Evolutionary conservation across 2,113 vertebrate genomes (phyloP), one percentile per base, ranked within the genome.

Genomic region (Chaenocephalus aceratus): DNA sequence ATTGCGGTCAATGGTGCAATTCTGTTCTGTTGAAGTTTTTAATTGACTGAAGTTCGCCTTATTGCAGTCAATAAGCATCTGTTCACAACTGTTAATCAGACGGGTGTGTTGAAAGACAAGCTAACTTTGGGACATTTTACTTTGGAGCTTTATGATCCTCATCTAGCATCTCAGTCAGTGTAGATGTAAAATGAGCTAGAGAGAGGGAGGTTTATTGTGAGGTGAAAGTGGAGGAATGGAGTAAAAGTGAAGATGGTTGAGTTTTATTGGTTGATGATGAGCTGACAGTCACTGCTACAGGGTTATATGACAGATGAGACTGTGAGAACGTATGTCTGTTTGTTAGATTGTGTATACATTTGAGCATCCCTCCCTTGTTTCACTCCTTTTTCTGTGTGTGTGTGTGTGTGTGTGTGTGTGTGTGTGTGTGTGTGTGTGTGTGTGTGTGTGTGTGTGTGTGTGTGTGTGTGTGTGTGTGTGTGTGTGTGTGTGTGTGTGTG

Each of bases 1-100:
- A 6, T 34, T 51, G n/a, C 11, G 14, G 59, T 79, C 15, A 8
- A 34, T 83, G 21, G 16, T 68, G 57, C 21, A 14, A 59, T 74
- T 73, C 62, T 73, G 41, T 49, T 30, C 30, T 30, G 30, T 30
- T 4, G 30, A 30, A n/a, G 21, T 16, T 75, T 45, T 71, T 77
- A 69, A 80, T 86, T 60, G 75, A 77, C 30, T 0, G 6, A 68
- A 36, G 23, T 72, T 70, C 75, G 36, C 45, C 12, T 62, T 62
- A 26, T 10, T 52, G 13, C 34, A 75, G 48, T 75, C 56, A 75
- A 65, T 68, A 48, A 53, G 67, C 16, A 2, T 75, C 18, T 72
- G 18, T 52, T 34, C 49, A 34, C 26, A 63, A 11, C 21, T 73
- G 10, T 34, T 26, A 69, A 57, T 46, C 18, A 57, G 21, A 67